phyloP scores from a whole-genome alignment of 2,797 vertebrate genomes.

The Acanthopagrus latus region DNA sequence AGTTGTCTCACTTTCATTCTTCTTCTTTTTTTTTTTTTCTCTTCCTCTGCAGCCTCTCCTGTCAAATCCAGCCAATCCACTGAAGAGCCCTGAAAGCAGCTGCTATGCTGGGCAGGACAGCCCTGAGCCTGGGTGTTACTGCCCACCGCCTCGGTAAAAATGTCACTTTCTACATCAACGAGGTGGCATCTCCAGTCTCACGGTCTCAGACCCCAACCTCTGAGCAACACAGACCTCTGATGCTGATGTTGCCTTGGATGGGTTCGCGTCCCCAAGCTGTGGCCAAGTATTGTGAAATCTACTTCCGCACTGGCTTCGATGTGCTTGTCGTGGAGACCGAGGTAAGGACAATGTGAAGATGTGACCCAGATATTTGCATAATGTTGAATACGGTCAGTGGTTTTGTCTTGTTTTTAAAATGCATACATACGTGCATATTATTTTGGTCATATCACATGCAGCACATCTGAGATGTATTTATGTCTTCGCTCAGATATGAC shows the following conservation, averaged over 20 bases:
- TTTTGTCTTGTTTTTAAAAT: background rate
- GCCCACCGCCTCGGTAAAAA: conserved; percentile 77
- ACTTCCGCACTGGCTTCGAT: conserved; percentile 79
- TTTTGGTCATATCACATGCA: background rate
- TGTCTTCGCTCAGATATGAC: background rate
- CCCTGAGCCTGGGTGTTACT: conserved; percentile 66
- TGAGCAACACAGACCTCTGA: conserved; percentile 61
- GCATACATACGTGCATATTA: background rate
- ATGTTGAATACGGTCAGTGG: background rate
- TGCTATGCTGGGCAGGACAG: conserved; percentile 61
- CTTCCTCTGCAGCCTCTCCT: background rate
- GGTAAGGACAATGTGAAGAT: conserved; percentile 34
- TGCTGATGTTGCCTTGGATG: conserved; percentile 86
- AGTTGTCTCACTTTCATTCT: background rate
- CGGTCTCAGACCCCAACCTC: background rate
- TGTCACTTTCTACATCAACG: conserved; percentile 77
- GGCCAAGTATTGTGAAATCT: conserved; percentile 82
- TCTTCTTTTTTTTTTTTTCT: too few relatives aligned
- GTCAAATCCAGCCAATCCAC: too few relatives aligned
- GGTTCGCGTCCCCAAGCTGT: conserved; percentile 75
- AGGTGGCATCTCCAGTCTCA: conserved; percentile 16
- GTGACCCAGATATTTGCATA: background rate
- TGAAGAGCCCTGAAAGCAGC: background rate
- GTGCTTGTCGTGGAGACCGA: conserved; percentile 82
- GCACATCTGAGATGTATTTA: too few relatives aligned